Base-by-base conservation (phyloP, 2,797 vertebrate genomes). In the Diplodus sargus region DNA sequence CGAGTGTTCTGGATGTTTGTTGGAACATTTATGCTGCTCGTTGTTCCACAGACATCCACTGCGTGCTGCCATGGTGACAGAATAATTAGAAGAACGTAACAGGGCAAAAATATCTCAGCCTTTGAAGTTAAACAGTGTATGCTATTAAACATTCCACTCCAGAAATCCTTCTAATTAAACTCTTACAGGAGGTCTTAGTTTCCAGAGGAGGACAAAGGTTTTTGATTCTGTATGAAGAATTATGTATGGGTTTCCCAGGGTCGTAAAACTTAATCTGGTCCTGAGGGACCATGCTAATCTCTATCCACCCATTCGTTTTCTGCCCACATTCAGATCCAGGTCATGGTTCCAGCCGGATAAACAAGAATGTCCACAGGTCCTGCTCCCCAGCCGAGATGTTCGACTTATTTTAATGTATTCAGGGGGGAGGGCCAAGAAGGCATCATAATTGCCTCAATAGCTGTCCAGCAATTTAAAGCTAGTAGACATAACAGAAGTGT, bases 11-110 rank as follows among this genome's bases (percentile, higher is more conserved):
- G 86, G 67, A 86, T 82, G 76, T 84, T 86, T 86, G 70, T 57
- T 89, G 91, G 85, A 90, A 91, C 90, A 6, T 89, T 78, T 74
- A 75, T 72, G 58, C 88, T 51, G 65, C 75, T 93, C 81, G 86
- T 82, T 85, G 90, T 91, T 95, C 91, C 93, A 91, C 66, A 84
- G 84, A 85, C 88, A 83, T 80, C 43, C 93, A 95, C 95, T 93
- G 67, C 92, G 91, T 64, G 70, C 86, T 82, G 51, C 83, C 61
- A 85, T 82, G 62, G 78, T 30, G 79, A 90, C 85, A 72, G 66
- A 75, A 60, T 23, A 74, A 79, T 78, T 67, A 64, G 22, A 58
- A 17, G 47, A 66, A 64, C 57, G 52, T 67, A 63, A 73, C 20
- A 39, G 51, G 20, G 69, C 12, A 52, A 70, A 84, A 68, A 67